Evolutionary conservation across 1,140 invertebrate species (phyloP), one percentile per base, ranked within the genome.

Genomic region (Drosophila parabipectinata): DNA sequence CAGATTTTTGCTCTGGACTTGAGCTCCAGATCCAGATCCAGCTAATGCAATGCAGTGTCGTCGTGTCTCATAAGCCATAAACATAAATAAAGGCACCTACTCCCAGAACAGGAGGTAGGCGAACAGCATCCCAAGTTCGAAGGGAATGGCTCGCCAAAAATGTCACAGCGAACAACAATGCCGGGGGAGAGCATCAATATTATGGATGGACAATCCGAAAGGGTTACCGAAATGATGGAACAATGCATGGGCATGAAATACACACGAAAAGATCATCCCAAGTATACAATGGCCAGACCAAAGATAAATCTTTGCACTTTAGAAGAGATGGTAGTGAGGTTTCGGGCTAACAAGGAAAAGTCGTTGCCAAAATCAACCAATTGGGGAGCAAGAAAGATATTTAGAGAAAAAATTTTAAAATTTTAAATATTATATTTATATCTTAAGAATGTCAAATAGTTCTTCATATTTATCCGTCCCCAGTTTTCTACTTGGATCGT

Each of bases 41-140:
- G 66, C 76, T 90, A 90, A 90, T 85, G 81, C 81, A 59, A 90
- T 82, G 69, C 87, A 80, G 75, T 90, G 79, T 80, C 64, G 76
- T 82, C 79, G 89, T 88, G 75, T 77, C 78, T 82, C 64, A 74
- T 82, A 73, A 78, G 78, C 89, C 72, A 89, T 91, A 84, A 90
- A 90, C 83, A 88, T 90, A 90, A 90, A 90, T 90, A 91, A 90
- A 84, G 75, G 80, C 88, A 90, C 88, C 80, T 88, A 71, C 55
- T 83, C 52, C 63, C 63, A 54, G 44, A 14, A 45, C 5, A 10
- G 14, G 41, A 18, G 41, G 41, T 18, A 14, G 10, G 41, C 34
- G 51, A 55, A 18, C 47, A 55, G 9, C 14, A 18, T 28, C 6
- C 50, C 6, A 30, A 39, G 18, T 18, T 58, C 21, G 39, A 37